A percentile compares a stretch with the other conserved stretches of the same genome.
Conservation (phyloP, 2,888 invertebrate species). For the Leptinotarsa peninsularis region DNA sequence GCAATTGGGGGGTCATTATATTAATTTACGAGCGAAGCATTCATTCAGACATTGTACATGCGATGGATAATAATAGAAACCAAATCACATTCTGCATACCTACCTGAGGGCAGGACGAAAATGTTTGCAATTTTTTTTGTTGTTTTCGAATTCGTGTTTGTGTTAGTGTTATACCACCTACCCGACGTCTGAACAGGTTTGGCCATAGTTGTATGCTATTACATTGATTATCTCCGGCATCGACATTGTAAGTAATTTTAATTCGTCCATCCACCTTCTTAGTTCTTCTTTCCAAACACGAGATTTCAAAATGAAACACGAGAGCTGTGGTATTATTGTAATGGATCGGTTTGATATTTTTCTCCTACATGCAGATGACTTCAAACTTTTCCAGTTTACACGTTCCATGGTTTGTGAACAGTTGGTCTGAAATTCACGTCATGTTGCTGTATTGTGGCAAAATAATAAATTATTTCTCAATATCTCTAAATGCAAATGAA, state of each 20-base stretch:
- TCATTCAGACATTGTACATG: conserved; percentile 38
- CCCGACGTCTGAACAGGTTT: conserved; percentile 33
- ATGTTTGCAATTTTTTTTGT: conserved; percentile 26
- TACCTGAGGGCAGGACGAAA: conserved; percentile 37
- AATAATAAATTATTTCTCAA: too few species aligned
- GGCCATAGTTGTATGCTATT: conserved; percentile 29
- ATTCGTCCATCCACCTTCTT: background rate
- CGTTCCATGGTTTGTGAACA: background rate
- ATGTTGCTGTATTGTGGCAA: too few species aligned
- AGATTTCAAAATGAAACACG: background rate
- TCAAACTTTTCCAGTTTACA: too few species aligned
- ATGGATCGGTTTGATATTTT: too few species aligned
- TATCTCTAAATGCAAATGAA: too few species aligned
- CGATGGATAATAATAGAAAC: conserved; percentile 41
- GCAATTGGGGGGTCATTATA: conserved; percentile 38
- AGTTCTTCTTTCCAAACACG: background rate
- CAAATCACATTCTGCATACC: conserved; percentile 36
- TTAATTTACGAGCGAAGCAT: conserved; percentile 35
- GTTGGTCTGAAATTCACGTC: background rate
- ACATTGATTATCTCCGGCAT: conserved; percentile 9
- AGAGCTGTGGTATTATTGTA: too few species aligned
- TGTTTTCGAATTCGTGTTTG: conserved; percentile 27
- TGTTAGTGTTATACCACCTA: conserved; percentile 37
- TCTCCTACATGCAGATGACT: too few species aligned
- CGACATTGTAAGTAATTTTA: background rate